Conservation (phyloP, 2,113 vertebrate genomes). For the Ascaphus truei region DNA sequence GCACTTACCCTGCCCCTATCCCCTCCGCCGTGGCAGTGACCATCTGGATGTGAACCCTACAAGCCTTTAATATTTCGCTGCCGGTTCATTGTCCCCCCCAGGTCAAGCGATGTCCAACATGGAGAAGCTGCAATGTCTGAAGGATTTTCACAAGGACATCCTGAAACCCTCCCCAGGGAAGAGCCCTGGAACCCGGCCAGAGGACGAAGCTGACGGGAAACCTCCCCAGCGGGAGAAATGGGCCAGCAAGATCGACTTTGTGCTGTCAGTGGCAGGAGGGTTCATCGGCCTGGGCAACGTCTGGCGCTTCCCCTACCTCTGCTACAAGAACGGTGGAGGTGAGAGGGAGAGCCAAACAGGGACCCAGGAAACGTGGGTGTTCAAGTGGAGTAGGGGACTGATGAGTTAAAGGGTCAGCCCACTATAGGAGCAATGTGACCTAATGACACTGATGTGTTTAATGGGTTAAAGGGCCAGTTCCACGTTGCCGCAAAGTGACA, state of each 20-base stretch:
- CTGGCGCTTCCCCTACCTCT: constrained; percentile 98
- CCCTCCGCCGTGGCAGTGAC: no score
- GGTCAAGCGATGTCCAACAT: constrained; percentile 85
- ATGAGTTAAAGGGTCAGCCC: no score
- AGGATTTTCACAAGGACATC: constrained; percentile 98
- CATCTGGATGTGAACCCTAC: no score
- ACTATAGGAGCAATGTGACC: no score
- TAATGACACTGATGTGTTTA: no score
- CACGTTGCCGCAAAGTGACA: no score
- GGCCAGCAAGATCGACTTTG: constrained; percentile 96
- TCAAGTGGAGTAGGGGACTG: no score
- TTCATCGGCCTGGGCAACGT: constrained; percentile 96
- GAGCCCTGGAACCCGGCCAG: constrained; percentile 89
- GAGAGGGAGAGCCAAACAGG: no score
- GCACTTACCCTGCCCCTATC: no score
- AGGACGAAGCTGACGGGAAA: constrained; percentile 94
- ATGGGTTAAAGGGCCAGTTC: no score
- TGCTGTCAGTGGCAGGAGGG: constrained; percentile 93
- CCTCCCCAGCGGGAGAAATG: constrained; percentile 92
- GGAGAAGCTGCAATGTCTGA: constrained; percentile 94
- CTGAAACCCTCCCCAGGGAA: constrained; percentile 95
- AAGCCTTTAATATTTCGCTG: no score
- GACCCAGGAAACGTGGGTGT: no score
- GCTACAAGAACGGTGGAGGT: constrained; percentile 99
- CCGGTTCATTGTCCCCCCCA: constrained; percentile 17